Base-by-base conservation (phyloP, 2,888 invertebrate genomes). In the Stenurella melanura region DNA sequence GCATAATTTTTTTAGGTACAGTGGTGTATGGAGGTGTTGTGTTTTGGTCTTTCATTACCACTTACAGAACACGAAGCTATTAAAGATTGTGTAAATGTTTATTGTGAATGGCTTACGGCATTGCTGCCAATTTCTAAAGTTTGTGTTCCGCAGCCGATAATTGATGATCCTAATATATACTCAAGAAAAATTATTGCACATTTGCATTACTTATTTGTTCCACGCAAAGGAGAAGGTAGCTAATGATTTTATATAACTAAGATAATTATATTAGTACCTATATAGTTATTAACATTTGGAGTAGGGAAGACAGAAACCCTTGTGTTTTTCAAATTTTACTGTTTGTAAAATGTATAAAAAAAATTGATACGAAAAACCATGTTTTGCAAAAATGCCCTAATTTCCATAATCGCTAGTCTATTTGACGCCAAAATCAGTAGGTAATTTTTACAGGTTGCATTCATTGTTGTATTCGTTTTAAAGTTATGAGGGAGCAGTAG, bases 41-140 rank as follows among this genome's bases (percentile, higher is more conserved):
- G 98, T 85, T 98, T 94, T 90, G 98, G 98, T 0, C 91, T 99
- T 5, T 96, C 97, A 15, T 91, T 98, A 61, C 97, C 98, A 0
- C 90, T 98, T 64, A 92, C 94, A 50, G 98, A 98, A 89, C 97
- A 98, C 88, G 98, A 98, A 85, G 96, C 97, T 0, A 95, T 98
- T 70, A 95, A 97, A 81, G 98, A 98, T 89, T 98, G 98, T 89
- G 98, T 98, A 58, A 96, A 96, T 88, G 95, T 98, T 50, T 98
- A 98, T 88, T 98, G 98, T 89, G 97, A 98, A 87, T 99, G 98
- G 98, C 91, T 99, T 81, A 95, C 96, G 0, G 96, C 98, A 2
- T 91, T 98, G 79, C 93, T 96, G 82, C 94, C 95, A 26, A 93
- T 93, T 30, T 96, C 97, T 0, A 96, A 96, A 86, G 93, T 96